Base-by-base conservation (phyloP, 2,113 vertebrate species). In the Triplophysa rosa region DNA sequence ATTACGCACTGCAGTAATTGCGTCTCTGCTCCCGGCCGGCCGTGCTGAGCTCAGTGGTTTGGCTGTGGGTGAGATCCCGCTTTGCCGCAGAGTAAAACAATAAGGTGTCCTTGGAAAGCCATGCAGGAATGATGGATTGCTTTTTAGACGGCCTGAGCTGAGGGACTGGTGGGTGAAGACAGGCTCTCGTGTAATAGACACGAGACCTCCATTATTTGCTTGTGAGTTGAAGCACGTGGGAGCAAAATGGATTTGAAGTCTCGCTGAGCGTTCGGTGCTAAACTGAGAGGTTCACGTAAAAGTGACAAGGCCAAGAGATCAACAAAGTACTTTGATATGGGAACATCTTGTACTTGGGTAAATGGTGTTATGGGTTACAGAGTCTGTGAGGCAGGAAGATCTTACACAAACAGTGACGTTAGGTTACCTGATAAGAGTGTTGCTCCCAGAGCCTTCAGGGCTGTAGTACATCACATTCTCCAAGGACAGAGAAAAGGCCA, bases 391-490 rank as follows among this genome's bases (percentile, higher is more conserved):
- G n/a, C 33, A 23, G 12, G 23, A 17, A 64, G 26, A n/a, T 45
- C 71, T 24, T 9, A 49, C 73, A 64, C 23, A 64, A 42, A 29
- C 33, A n/a, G 26, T 45, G 11, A 24, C 23, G 26, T 23, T n/a
- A 2, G 42, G 17, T 8, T 92, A 98, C 97, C 96, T 97, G 89
- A 97, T 97, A 71, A 98, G 90, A 0, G 97, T 97, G 89, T 98
- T 95, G 1, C 95, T 96, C 68, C 95, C 96, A 0, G 93, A 93
- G 66, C 96, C 96, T 12, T 94, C 96, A 0, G 97, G 98, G 85
- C 95, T 99, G 84, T 95, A 98, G 79, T 98, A 99, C 7, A 99
- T 90, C 42, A 99, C 90, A 0, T 97, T 98, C 86, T 98, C 96
- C 83, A 99, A 82, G 0, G 97, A 98, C 80, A 99, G 90, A 0